Evolutionary conservation across 1,140 invertebrate species (phyloP), one percentile per base, ranked within the genome.

Genomic region (Philopotamus ludificatus): DNA sequence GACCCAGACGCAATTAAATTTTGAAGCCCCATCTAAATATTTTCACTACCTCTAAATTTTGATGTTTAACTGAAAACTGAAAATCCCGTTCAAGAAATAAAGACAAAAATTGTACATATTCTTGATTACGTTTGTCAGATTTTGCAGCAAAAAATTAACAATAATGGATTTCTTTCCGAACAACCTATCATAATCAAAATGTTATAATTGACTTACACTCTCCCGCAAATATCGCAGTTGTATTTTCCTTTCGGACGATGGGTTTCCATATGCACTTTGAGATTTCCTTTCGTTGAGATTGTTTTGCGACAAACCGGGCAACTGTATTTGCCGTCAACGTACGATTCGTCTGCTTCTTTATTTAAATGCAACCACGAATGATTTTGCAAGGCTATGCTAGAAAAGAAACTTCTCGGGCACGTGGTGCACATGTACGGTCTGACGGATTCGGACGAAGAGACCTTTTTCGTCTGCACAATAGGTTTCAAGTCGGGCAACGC

Each of bases 181-280:
- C n/a, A n/a, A n/a, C n/a, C n/a, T n/a, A n/a, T n/a, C n/a, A n/a
- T n/a, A n/a, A n/a, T n/a, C 22, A 9, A 39, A 9, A 50, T 42
- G 21, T 44, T 21, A 0, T 28, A 59, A 63, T 53, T 55, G 63
- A 84, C 85, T 85, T 78, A 88, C 87, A 85, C 81, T 82, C 87
- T 80, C 61, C 86, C 86, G 77, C 87, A 89, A 70, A 87, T 81
- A 71, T 86, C 83, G 73, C 87, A 89, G 41, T 80, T 81, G 64
- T 85, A 84, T 76, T 84, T 83, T 60, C 85, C 85, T 71, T 82
- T 84, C 67, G 81, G 82, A 72, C 81, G 78, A 72, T 88, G 86
- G 16, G 83, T 82, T 72, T 88, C 86, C 57, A 88, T 74, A 78
- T 89, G 87, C 39, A 82, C 77, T 75, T 87, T 85, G 16, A 88